Base-by-base conservation (phyloP, 2,797 vertebrate species). In the Columba guinea region DNA sequence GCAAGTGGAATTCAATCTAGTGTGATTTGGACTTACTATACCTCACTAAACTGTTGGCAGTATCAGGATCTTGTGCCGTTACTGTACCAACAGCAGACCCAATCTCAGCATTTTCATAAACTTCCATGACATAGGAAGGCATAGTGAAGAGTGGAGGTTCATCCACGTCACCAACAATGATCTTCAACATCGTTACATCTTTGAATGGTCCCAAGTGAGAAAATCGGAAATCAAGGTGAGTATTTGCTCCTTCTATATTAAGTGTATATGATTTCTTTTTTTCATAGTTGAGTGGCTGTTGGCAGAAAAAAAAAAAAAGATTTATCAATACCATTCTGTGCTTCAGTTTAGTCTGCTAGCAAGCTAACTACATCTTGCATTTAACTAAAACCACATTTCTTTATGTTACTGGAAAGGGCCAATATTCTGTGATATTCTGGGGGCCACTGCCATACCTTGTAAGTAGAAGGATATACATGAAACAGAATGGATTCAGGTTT, bases 251-350 rank as follows among this genome's bases (percentile, higher is more conserved):
- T 97, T 99, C 98, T 22, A 99, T 99, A 94, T 99, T 99, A 75
- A 99, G 98, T 9, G 98, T 99, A 93, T 99, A 99, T 22, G 98
- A 98, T 97, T 99, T 99, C 98, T 99, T 99, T 92, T 99, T 99
- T 97, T 99, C 99, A 63, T 99, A 99, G 97, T 99, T 99, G 92
- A 99, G 98, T 8, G 98, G 99, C 99, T 99, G 97, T 84, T 84
- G 91, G 82, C 51, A 87, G 37, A 92, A 95, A 95, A 49, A 13
- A 24, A 49, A 95, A 39, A 41, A n/a, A 53, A 37, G 35, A 95
- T n/a, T 11, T 39, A 83, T 81, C 85, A 90, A 73, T 90, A 70
- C 14, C 60, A 53, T 90, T 91, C 74, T 78, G 14, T 78, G 78
- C 12, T 71, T 65, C n/a, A 11, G 2, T 58, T 92, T 81, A 77